Percentiles rank a stretch among this genome's conserved stretches.
Conservation (phyloP, 2,113 vertebrate species). For the Poeciliopsis retropinna region DNA sequence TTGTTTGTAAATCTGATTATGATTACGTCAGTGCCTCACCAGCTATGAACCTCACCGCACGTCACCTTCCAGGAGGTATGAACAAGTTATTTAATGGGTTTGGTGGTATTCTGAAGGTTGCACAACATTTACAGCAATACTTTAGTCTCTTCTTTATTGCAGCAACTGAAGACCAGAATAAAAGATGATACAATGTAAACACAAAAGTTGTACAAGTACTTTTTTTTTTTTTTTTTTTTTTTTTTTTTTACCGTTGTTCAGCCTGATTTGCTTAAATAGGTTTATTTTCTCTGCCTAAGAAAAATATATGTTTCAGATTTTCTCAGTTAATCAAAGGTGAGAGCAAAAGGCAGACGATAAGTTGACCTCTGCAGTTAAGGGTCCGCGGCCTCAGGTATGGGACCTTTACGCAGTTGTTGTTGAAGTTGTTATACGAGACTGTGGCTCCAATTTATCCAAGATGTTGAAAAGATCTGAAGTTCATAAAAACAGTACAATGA, state of each 20-base stretch:
- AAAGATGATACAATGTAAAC: background rate
- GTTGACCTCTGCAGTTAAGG: background rate
- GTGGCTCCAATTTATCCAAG: background rate
- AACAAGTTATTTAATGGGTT: background rate
- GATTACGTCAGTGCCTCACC: no score
- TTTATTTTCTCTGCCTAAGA: background rate
- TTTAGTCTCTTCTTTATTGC: background rate
- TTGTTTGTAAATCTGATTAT: no score
- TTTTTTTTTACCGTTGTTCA: no score
- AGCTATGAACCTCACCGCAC: no score
- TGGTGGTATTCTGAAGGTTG: background rate
- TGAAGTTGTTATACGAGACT: background rate
- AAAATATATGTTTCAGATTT: background rate
- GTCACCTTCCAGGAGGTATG: background rate
- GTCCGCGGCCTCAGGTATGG: constrained; percentile 1
- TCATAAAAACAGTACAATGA: background rate
- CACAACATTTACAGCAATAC: no score
- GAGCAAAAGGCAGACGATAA: background rate
- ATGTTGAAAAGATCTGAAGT: background rate
- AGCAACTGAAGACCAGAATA: background rate
- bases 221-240: no score
- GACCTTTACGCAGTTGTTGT: background rate
- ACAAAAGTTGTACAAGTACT: background rate
- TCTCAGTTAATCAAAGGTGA: background rate
- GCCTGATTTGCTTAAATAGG: background rate